These are phyloP conservation scores for Rhynchomys soricoides DNA, from an alignment of 2,113 vertebrate species.

Conservation along the genomic window DNA sequence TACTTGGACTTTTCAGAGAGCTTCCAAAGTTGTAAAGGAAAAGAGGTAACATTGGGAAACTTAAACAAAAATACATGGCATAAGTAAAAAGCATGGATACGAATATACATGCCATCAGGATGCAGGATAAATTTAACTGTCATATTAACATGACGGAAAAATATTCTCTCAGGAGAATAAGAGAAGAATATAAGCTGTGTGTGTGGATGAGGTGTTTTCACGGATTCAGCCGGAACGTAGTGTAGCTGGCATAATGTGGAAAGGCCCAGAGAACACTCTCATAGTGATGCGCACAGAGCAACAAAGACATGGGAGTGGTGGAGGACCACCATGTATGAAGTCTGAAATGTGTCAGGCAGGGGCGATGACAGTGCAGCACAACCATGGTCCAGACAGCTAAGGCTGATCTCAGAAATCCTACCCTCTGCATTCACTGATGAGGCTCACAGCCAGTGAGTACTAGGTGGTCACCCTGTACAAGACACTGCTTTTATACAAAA, in stretches of 20 bases:
- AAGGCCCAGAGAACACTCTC: neutral
- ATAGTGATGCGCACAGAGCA: neutral
- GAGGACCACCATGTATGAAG: rapidly evolving
- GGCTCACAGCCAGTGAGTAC: neutral
- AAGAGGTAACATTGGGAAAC: neutral
- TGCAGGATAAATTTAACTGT: neutral
- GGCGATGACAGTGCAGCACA: neutral
- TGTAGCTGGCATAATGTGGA: neutral
- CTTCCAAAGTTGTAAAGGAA: neutral
- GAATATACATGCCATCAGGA: neutral
- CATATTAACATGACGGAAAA: neutral
- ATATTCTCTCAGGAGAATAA: neutral
- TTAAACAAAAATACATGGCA: neutral
- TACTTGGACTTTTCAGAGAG: neutral
- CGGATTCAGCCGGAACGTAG: neutral
- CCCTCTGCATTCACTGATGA: neutral
- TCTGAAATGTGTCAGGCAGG: neutral
- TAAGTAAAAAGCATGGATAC: neutral
- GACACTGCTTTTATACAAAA: neutral
- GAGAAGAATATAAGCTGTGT: neutral
- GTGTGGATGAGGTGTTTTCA: neutral
- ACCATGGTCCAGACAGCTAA: neutral
- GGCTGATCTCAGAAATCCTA: neutral
- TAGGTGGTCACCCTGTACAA: neutral
- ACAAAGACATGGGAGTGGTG: neutral